Base-by-base conservation (phyloP, 2,797 vertebrate species). In the Aldrovandia affinis region DNA sequence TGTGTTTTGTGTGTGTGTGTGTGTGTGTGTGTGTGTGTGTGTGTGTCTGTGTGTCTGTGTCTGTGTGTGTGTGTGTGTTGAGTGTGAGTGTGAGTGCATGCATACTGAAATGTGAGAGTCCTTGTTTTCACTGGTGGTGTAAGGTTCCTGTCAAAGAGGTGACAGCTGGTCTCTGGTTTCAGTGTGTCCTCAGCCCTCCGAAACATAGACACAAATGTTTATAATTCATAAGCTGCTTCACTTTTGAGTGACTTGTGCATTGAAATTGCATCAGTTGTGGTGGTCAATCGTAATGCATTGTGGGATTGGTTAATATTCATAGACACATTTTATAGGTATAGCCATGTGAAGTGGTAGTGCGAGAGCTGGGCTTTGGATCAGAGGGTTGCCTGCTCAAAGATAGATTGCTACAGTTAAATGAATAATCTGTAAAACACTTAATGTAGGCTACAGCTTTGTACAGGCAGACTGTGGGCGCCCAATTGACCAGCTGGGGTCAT, bases 31-130 rank as follows among this genome's bases (percentile, higher is more conserved):
- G 65, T 68, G 65, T 68, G 63, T 65, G 33, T 73, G 68, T 75
- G 70, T 75, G 70, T 75, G 70, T 75, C 18, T 36, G 52, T 47
- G 59, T 78, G n/a, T 57, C 50, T 73, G 28, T 0, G 54, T 44
- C 12, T 81, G 81, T 59, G 28, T 28, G n/a, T 68, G 30, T 28
- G 80, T 50, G 47, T 20, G 81, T n/a, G n/a, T n/a, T n/a, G n/a
- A n/a, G 36, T n/a, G 22, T 1, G 68, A 18, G 36, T n/a, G 22
- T 1, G 68, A 18, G 68, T 70, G 68, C 68, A 39, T 36, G 68
- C 68, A 39, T 44, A 8, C 22, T 84, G 57, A 65, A 84, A 84
- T 84, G 59, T 50, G 28, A 84, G 70, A 83, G 82, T 59, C 52
- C 42, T 61, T 83, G 52, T 61, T 83, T 15, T 50, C 22, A 28